Percentiles rank a stretch among this genome's conserved stretches.
These are phyloP conservation scores for Goniozus legneri DNA, from an alignment of 1,140 invertebrate species.

Conservation along the genomic window DNA sequence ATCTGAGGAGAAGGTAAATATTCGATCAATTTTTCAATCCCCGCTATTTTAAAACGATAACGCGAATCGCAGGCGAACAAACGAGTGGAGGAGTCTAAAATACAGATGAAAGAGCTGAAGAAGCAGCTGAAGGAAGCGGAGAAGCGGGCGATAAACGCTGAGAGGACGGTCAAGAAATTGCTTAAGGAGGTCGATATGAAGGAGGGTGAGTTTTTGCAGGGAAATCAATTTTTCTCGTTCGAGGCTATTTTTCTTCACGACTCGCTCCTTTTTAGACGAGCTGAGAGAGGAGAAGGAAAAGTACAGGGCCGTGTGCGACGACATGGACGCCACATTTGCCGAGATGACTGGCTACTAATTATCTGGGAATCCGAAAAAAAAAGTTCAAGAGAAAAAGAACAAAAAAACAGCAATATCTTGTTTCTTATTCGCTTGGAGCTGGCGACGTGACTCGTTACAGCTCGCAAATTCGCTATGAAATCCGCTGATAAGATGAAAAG, in stretches of 20 bases:
- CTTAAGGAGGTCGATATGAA: slow-evolving; percentile 48
- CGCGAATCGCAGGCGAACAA: slow-evolving; percentile 51
- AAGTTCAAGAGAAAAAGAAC: too few species aligned
- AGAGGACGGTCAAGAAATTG: slow-evolving; percentile 44
- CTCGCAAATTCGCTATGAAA: too few species aligned
- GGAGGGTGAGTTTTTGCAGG: slow-evolving; percentile 50
- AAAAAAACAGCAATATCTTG: too few species aligned
- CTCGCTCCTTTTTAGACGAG: slow-evolving; percentile 59
- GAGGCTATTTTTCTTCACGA: background rate
- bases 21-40: background rate
- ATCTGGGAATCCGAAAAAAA: too few species aligned
- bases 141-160: slow-evolving; percentile 46
- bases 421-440: too few species aligned
- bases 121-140: slow-evolving; percentile 45
- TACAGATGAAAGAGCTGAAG: slow-evolving; percentile 45
- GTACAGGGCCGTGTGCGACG: slow-evolving; percentile 68
- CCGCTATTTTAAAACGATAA: too few species aligned
- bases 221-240: background rate
- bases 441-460: too few species aligned
- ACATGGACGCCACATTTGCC: slow-evolving; percentile 70
- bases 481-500: too few species aligned
- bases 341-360: slow-evolving; percentile 55
- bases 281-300: slow-evolving; percentile 68
- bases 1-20: slow-evolving; percentile 50
- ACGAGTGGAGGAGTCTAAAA: slow-evolving; percentile 47